phyloP scores from a whole-genome alignment of 2,888 invertebrate genomes.

The Alcis repandata region DNA sequence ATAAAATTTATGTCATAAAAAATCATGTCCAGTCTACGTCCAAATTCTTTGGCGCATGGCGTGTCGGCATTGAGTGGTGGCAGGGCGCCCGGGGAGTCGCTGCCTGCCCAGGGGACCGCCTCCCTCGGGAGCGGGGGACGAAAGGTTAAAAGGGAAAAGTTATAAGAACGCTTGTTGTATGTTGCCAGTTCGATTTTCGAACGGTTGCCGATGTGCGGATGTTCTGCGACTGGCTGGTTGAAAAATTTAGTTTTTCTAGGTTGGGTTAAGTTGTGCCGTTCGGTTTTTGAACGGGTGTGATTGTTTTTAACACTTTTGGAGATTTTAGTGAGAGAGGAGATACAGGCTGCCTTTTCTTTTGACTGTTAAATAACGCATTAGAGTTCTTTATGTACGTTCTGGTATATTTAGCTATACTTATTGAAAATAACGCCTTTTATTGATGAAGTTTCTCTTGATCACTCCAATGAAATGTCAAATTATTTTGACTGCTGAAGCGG shows the following conservation, averaged over 20 bases:
- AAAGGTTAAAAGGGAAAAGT: constrained; percentile 87
- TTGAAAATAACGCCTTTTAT: too few relatives aligned
- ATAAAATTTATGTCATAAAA: background rate
- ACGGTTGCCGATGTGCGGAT: constrained; percentile 61
- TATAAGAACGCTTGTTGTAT: constrained; percentile 85
- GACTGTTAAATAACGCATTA: background rate
- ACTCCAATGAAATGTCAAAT: background rate
- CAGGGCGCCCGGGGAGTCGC: constrained; percentile 76
- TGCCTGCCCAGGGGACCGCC: constrained; percentile 85
- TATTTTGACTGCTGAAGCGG: background rate
- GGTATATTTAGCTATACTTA: too few relatives aligned
- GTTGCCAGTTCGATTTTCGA: constrained; percentile 79
- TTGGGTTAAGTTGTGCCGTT: background rate
- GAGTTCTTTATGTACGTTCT: too few relatives aligned
- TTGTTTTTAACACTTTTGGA: background rate
- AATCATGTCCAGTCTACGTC: constrained; percentile 48
- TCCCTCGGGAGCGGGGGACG: constrained; percentile 80
- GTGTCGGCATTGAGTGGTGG: constrained; percentile 86
- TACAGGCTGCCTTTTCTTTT: background rate
- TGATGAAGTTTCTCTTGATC: too few relatives aligned
- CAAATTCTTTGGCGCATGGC: constrained; percentile 82
- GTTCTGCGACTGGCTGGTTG: constrained; percentile 25
- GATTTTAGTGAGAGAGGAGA: background rate
- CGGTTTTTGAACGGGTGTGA: background rate
- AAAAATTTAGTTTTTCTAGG: constrained; percentile 21